Conservation (phyloP, 2,888 invertebrate genomes). For the Lithosia quadra region DNA sequence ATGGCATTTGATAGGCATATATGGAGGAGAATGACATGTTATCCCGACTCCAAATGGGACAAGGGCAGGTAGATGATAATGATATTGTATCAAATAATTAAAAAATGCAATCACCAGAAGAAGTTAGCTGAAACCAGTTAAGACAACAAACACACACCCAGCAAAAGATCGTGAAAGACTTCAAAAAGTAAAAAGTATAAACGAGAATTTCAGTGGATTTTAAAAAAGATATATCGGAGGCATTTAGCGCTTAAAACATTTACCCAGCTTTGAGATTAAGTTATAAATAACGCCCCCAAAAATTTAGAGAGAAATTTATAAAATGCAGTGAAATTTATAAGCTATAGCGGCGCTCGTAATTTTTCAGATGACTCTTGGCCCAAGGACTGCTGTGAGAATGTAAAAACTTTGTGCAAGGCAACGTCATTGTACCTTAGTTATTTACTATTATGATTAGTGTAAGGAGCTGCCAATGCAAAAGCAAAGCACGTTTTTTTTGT, state of each 20-base stretch:
- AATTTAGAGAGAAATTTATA: constrained; percentile 82
- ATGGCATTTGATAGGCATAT: no score
- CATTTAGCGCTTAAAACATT: constrained; percentile 78
- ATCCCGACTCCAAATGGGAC: no score
- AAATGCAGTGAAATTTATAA: constrained; percentile 56
- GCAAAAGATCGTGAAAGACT: constrained; percentile 8
- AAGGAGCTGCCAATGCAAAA: background rate
- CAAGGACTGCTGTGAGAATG: background rate
- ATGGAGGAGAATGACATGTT: no score
- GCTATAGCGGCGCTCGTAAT: constrained; percentile 60
- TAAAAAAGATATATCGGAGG: constrained; percentile 64
- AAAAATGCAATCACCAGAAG: background rate
- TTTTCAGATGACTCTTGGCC: background rate
- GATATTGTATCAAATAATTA: background rate
- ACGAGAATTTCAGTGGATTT: constrained; percentile 44
- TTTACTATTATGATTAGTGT: background rate
- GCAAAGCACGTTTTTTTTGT: background rate
- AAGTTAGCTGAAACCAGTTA: background rate
- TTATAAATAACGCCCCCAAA: constrained; percentile 82
- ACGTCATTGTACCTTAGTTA: background rate
- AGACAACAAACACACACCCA: background rate
- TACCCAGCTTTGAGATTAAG: constrained; percentile 81
- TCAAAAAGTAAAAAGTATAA: constrained; percentile 34
- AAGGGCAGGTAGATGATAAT: no score
- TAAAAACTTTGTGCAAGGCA: background rate